These are phyloP conservation scores for Epistrophe grossulariae DNA, from an alignment of 2,888 invertebrate genomes.

Conservation along the genomic window DNA sequence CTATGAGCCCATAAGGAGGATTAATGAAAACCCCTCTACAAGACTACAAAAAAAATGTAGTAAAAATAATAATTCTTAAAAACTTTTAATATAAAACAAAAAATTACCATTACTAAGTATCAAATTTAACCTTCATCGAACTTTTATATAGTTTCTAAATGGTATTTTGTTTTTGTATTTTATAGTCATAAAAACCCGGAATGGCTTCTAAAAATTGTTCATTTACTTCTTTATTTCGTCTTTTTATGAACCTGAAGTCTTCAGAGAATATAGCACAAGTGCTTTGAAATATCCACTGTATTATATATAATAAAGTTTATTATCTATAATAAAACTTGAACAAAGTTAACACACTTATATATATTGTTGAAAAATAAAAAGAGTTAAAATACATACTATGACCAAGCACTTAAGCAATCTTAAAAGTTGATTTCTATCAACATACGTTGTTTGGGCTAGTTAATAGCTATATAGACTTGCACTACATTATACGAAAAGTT, in stretches of 20 bases:
- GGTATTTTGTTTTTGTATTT: neutral
- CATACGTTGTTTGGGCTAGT: neutral
- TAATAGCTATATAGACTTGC: neutral
- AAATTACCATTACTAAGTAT: neutral
- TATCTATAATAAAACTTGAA: conserved; percentile 12
- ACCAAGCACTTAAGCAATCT: conserved; percentile 1
- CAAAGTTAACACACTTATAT: neutral
- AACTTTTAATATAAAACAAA: neutral
- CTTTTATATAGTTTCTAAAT: conserved; percentile 1
- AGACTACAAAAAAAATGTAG: neutral
- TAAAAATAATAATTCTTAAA: neutral
- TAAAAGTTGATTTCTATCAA: conserved; percentile 14
- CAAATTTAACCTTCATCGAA: conserved; percentile 5
- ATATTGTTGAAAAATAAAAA: neutral
- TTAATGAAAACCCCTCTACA: neutral
- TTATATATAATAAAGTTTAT: neutral
- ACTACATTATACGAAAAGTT: neutral
- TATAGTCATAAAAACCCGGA: neutral
- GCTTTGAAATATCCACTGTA: conserved; percentile 2
- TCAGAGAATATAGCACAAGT: neutral
- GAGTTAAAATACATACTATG: conserved; percentile 17
- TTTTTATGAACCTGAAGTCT: conserved; percentile 5
- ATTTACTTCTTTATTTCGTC: neutral
- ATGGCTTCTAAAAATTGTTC: conserved; percentile 10
- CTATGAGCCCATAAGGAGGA: neutral